These are phyloP conservation scores for Pogonomyrmex barbatus DNA, from an alignment of 1,140 invertebrate genomes.

Conservation along the genomic window DNA sequence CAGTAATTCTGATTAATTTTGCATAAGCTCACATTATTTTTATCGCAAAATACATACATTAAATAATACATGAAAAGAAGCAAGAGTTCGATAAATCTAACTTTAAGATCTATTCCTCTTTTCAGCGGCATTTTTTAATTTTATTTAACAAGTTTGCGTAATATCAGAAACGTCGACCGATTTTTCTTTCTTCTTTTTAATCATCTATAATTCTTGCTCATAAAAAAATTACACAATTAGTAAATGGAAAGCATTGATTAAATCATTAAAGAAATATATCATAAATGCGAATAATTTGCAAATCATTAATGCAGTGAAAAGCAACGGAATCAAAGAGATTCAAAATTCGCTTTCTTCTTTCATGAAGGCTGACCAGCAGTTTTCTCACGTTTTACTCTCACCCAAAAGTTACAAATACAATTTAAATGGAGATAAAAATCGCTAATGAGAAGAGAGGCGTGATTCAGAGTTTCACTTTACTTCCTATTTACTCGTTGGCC, in stretches of 20 bases:
- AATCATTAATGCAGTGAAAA: not conserved
- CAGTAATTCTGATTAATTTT: conserved; percentile 2
- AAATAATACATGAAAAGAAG: not conserved
- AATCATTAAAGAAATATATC: conserved; percentile 1
- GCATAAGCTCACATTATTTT: not conserved
- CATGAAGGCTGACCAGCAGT: not conserved
- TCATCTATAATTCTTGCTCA: not conserved
- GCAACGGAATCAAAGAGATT: not conserved
- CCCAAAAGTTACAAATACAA: not conserved
- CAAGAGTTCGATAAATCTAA: not conserved
- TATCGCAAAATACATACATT: not conserved
- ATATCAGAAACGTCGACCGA: not conserved
- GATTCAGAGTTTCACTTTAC: not conserved
- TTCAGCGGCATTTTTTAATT: not conserved
- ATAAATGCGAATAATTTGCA: not conserved
- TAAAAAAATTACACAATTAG: not conserved
- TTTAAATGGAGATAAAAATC: not conserved
- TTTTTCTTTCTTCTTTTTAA: not conserved
- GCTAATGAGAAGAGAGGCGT: not conserved
- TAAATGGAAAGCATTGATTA: not conserved
- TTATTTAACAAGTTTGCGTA: not conserved
- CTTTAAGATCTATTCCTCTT: not conserved
- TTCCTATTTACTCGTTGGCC: not conserved
- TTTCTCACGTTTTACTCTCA: not conserved
- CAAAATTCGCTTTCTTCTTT: not conserved